Evolutionary conservation across 1,140 invertebrate genomes (phyloP), one percentile per base, ranked within the genome.

Genomic region (Drosophila sturtevanti): DNA sequence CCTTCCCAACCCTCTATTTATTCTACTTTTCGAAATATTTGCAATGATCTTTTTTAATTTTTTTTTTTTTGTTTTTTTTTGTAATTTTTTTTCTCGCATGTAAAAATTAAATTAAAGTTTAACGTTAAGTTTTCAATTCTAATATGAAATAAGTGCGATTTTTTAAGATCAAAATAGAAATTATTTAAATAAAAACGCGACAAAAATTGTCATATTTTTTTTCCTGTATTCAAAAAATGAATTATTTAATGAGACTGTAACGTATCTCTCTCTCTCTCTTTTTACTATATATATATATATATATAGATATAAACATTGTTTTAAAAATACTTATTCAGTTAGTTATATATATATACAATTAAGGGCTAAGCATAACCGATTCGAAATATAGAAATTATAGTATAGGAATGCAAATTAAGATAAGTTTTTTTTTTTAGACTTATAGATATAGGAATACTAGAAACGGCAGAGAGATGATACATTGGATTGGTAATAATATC

Each of bases 1-100:
- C 37, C n/a, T n/a, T 6, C 41, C 16, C 9, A 9, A 7, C 38
- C 14, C 77, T 75, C 65, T 86, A 90, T 90, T 90, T 90, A 90
- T 89, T 89, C 41, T 68, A 62, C 68, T 66, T 89, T 89, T 65
- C 56, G 71, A 77, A 27, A 38, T 59, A 63, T 60, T 80, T 76
- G 68, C 68, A 78, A 72, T 69, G 68, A 65, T 63, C 62, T 54
- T 58, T 79, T 65, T 69, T 71, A 68, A 71, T 55, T 63, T 52
- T 64, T 84, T 48, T 65, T 69, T 71, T 71, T 73, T 55, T 63
- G 48, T 64, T 84, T 48, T n/a, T 63, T 41, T 38, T 61, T 63
- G 51, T 68, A 67, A 66, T 66, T 52, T 54, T 51, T 24, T 72
- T 22, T 63, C 64, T 69, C 63, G 69, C 77, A 77, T 89, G 80